phyloP scores from a whole-genome alignment of 2,888 invertebrate genomes.

The Atrina japonica region DNA sequence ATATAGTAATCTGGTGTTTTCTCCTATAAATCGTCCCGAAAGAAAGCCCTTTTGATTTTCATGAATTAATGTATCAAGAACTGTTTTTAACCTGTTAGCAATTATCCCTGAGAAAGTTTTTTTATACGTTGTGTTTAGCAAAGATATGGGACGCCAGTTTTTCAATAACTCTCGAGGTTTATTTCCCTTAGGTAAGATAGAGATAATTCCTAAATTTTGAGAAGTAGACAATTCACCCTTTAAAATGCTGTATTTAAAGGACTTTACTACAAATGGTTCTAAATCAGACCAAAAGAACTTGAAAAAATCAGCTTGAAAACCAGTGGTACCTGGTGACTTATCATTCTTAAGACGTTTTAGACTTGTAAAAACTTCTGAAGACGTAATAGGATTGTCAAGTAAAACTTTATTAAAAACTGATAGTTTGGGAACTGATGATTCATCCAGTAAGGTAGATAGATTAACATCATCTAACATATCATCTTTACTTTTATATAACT shows the following conservation, averaged over 20 bases:
- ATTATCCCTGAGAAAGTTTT: constrained; percentile 6
- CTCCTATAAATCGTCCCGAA: not conserved
- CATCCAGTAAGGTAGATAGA: not conserved
- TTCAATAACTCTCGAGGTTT: constrained; percentile 17
- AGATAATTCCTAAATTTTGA: constrained; percentile 17
- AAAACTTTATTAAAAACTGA: not conserved
- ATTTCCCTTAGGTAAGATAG: constrained; percentile 21
- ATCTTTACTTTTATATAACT: constrained; percentile 6
- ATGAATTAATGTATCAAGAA: not conserved
- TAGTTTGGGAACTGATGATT: not conserved
- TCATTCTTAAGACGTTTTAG: constrained; percentile 11
- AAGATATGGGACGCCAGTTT: constrained; percentile 31
- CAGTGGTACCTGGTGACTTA: constrained; percentile 22
- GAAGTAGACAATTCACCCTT: constrained; percentile 15
- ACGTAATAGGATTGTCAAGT: not conserved
- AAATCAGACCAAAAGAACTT: constrained; percentile 20
- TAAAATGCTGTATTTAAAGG: constrained; percentile 10
- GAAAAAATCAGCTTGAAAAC: constrained; percentile 20
- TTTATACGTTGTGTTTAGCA: constrained; percentile 17
- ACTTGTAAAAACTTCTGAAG: not conserved
- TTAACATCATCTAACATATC: not conserved
- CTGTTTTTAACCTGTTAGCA: not conserved
- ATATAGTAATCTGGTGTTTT: constrained; percentile 7
- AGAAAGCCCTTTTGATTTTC: not conserved
- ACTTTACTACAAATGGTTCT: constrained; percentile 3